Percentiles rank a stretch among this genome's conserved stretches.
Conservation (phyloP, 2,797 vertebrate species). For the Neostethus bicornis region DNA sequence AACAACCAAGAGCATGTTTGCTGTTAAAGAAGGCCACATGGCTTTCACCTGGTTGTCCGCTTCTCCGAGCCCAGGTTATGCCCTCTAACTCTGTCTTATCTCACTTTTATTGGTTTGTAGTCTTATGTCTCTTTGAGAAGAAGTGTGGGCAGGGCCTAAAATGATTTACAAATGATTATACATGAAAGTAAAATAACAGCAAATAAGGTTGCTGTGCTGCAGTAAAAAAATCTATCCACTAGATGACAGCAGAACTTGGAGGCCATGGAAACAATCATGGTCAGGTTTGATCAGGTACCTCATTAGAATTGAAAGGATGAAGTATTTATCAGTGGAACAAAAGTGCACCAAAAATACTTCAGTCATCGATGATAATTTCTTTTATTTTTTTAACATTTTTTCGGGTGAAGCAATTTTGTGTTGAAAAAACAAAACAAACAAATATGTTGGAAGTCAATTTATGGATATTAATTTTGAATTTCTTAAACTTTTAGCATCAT, state of each 20-base stretch:
- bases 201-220: not conserved
- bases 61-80: not conserved
- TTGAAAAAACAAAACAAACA: too few species aligned
- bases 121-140: constrained; percentile 1
- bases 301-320: too few species aligned
- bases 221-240: not conserved
- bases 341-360: too few species aligned
- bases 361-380: too few species aligned
- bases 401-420: too few species aligned
- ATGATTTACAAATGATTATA: constrained; percentile 1
- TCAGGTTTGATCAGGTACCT: not conserved
- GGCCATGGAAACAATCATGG: not conserved
- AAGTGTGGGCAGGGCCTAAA: constrained; percentile 21
- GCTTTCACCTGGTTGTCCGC: constrained; percentile 4
- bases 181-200: not conserved
- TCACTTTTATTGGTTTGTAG: constrained; percentile 28
- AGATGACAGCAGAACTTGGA: not conserved
- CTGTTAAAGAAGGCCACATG: constrained; percentile 40
- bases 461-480: too few species aligned
- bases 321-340: too few species aligned
- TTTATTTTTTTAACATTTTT: too few species aligned
- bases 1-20: constrained; percentile 23
- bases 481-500: too few species aligned
- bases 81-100: not conserved
- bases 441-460: too few species aligned